phyloP scores from a whole-genome alignment of 2,113 vertebrate species.

The Elachura formosa region DNA sequence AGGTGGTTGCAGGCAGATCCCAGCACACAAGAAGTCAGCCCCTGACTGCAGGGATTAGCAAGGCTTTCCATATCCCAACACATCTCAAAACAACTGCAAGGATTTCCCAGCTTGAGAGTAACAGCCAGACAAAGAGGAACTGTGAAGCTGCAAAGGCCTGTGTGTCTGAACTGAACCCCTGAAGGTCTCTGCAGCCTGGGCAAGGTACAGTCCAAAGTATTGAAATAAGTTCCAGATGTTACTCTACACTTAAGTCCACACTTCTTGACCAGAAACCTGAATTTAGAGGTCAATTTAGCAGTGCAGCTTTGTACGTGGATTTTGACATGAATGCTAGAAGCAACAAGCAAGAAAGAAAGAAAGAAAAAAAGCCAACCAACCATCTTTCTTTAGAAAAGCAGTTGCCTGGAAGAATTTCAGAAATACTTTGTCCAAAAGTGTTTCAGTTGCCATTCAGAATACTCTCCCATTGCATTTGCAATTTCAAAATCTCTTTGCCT shows the following conservation, averaged over 20 bases:
- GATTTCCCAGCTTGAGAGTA: neutral
- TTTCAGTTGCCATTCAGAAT: neutral
- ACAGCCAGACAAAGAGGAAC: fast-evolving
- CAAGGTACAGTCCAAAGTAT: neutral
- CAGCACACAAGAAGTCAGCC: neutral
- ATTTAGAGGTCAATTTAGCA: neutral
- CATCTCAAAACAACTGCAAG: neutral
- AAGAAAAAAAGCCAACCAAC: neutral
- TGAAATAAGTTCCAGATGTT: neutral
- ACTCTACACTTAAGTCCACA: neutral
- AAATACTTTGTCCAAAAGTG: neutral
- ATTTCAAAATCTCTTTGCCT: neutral
- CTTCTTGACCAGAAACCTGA: neutral
- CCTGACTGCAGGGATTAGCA: neutral
- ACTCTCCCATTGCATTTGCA: neutral
- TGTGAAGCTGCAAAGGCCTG: fast-evolving
- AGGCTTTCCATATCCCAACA: neutral
- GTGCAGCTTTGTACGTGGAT: neutral
- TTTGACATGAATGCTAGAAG: neutral
- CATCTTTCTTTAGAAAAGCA: neutral
- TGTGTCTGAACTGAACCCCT: neutral
- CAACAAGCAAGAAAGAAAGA: neutral
- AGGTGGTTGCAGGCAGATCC: neutral
- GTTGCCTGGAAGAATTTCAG: neutral
- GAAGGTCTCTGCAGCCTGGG: neutral